Evolutionary conservation across 2,113 vertebrate genomes (phyloP).

Genomic region (Pagrus major): DNA sequence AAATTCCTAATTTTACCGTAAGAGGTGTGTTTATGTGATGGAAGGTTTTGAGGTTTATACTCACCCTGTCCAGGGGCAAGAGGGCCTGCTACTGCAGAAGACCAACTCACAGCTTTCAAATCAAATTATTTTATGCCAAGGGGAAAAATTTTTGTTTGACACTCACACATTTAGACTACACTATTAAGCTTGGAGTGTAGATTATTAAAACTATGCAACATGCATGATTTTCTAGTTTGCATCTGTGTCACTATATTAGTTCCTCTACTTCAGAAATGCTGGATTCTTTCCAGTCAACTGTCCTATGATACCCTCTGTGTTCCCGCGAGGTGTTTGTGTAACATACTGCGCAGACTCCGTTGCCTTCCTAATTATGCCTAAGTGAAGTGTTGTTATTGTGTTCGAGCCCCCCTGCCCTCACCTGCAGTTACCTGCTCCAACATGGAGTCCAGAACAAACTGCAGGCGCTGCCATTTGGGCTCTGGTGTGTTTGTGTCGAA

Average conservation of each 20-base stretch:
- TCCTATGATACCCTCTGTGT: constrained; percentile 15
- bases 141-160: too few relatives aligned
- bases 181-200: background rate
- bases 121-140: too few relatives aligned
- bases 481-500: constrained; percentile 51
- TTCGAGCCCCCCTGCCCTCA: constrained; percentile 61
- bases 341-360: constrained; percentile 55
- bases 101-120: too few relatives aligned
- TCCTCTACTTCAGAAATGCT: background rate
- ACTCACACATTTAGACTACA: too few relatives aligned
- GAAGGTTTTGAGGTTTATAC: too few relatives aligned
- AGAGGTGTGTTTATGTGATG: too few relatives aligned
- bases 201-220: background rate
- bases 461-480: constrained; percentile 57
- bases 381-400: constrained; percentile 77
- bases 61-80: too few relatives aligned
- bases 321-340: constrained; percentile 35
- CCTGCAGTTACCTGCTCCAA: constrained; percentile 73
- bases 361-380: constrained; percentile 64
- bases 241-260: background rate
- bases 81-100: too few relatives aligned
- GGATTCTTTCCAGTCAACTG: background rate
- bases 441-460: constrained; percentile 57
- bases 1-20: too few relatives aligned
- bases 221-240: background rate